Evolutionary conservation across 2,113 vertebrate genomes (phyloP).

Genomic region (Nanorana parkeri): DNA sequence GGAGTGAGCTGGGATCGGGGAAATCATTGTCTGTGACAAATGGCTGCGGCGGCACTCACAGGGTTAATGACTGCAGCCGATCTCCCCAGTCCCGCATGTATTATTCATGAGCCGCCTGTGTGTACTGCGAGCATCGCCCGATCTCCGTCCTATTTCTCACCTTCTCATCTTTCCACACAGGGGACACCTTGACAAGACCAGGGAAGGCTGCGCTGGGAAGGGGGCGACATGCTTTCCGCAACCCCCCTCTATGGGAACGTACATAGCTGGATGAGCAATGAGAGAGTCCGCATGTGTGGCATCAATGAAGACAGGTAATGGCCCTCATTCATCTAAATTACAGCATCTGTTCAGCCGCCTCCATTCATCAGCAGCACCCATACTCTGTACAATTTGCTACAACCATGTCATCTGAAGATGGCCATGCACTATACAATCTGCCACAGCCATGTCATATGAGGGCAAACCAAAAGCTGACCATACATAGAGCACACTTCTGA

Average conservation of each 20-base stretch:
- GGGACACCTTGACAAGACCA: slow-evolving; percentile 72
- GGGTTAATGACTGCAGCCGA: slow-evolving; percentile 56
- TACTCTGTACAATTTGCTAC: no score
- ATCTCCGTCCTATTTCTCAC: slow-evolving; percentile 67
- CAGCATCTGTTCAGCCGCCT: slow-evolving; percentile 11
- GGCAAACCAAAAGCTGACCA: no score
- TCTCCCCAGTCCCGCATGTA: slow-evolving; percentile 60
- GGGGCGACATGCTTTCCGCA: slow-evolving; percentile 86
- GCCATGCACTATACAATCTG: no score
- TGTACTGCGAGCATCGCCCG: slow-evolving; percentile 60
- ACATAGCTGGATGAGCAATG: slow-evolving; percentile 88
- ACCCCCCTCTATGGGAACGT: slow-evolving; percentile 85
- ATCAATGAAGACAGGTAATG: slow-evolving; percentile 84
- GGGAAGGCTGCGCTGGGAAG: slow-evolving; percentile 67
- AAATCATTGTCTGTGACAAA: slow-evolving; percentile 5
- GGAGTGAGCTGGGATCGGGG: background rate
- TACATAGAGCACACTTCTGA: no score
- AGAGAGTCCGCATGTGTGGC: slow-evolving; percentile 86
- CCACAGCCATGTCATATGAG: no score
- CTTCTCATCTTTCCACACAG: slow-evolving; percentile 59
- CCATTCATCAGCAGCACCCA: background rate
- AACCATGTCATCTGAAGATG: no score
- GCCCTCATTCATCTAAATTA: slow-evolving; percentile 47
- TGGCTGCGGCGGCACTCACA: slow-evolving; percentile 3
- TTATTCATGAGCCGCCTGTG: slow-evolving; percentile 67